These are phyloP conservation scores for Pristionchus maxplancki DNA, from an alignment of 2,888 invertebrate genomes.

Conservation along the genomic window DNA sequence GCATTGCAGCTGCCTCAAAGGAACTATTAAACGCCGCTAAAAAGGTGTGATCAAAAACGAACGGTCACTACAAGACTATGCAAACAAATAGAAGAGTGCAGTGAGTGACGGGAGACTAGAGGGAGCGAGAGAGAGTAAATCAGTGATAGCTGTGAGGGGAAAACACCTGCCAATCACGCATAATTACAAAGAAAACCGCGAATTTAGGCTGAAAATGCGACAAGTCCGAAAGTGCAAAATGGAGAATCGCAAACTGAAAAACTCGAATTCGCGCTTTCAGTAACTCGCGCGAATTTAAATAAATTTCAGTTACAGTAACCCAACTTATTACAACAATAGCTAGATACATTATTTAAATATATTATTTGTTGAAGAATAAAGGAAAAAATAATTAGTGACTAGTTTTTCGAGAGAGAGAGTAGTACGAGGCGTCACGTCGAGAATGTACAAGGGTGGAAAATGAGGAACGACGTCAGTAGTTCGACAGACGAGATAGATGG, in stretches of 20 bases:
- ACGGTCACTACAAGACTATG: conserved; percentile 12
- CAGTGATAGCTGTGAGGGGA: not conserved
- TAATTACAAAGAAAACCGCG: not conserved
- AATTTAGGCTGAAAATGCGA: not conserved
- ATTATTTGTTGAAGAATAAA: not conserved
- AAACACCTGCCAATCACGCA: not conserved
- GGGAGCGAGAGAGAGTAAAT: not conserved
- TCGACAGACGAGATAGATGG: not conserved
- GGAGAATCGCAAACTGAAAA: not conserved
- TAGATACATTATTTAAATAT: not conserved
- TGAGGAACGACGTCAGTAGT: not conserved
- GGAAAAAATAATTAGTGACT: not conserved
- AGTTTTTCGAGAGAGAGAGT: not conserved
- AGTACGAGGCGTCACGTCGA: not conserved
- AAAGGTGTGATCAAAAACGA: not conserved
- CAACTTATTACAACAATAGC: not conserved
- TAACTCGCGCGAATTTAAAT: no score
- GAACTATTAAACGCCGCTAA: not conserved
- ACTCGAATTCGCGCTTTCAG: not conserved
- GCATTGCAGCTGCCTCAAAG: conserved; percentile 21
- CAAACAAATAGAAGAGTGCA: conserved; percentile 27
- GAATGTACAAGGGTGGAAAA: not conserved
- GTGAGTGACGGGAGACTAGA: not conserved
- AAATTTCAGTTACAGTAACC: not conserved
- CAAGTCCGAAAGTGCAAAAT: conserved; percentile 30